A percentile compares a stretch with the other conserved stretches of the same genome.
Conservation (phyloP, 2,888 invertebrate species). For the Amphipyra tragopoginis region DNA sequence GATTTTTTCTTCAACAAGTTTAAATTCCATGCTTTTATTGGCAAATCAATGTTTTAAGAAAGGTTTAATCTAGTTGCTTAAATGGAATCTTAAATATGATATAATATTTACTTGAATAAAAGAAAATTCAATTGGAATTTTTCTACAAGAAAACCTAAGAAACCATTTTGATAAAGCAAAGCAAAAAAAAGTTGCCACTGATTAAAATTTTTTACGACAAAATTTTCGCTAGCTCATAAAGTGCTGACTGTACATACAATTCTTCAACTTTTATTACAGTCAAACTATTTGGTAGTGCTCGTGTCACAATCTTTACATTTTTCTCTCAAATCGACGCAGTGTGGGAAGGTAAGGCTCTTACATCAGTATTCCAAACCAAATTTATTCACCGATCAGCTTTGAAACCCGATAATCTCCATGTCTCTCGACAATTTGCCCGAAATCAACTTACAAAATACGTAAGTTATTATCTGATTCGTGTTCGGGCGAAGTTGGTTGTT, state of each 20-base stretch:
- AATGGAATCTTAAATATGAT: too few relatives aligned
- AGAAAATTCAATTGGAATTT: too few relatives aligned
- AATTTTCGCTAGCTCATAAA: slow-evolving; percentile 31
- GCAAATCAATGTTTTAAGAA: neutral
- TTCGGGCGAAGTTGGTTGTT: slow-evolving; percentile 73
- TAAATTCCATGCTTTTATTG: neutral
- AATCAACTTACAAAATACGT: slow-evolving; percentile 78
- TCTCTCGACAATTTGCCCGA: slow-evolving; percentile 69
- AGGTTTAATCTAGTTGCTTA: slow-evolving; percentile 6
- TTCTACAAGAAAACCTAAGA: too few relatives aligned
- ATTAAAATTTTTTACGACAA: slow-evolving; percentile 47
- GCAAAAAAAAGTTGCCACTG: slow-evolving; percentile 27
- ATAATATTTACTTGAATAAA: too few relatives aligned
- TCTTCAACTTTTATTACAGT: slow-evolving; percentile 52
- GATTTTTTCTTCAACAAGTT: neutral
- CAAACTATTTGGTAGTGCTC: slow-evolving; percentile 46
- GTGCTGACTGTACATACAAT: slow-evolving; percentile 50
- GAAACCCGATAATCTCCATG: slow-evolving; percentile 73
- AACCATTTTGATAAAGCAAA: too few relatives aligned
- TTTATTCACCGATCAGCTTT: slow-evolving; percentile 68
- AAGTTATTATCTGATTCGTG: slow-evolving; percentile 79
- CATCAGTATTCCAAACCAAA: slow-evolving; percentile 64
- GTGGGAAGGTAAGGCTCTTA: slow-evolving; percentile 61
- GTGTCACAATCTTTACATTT: slow-evolving; percentile 53
- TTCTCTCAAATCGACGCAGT: slow-evolving; percentile 47